Conservation (phyloP, 1,140 invertebrate genomes). For the Aphaenogaster rudis region DNA sequence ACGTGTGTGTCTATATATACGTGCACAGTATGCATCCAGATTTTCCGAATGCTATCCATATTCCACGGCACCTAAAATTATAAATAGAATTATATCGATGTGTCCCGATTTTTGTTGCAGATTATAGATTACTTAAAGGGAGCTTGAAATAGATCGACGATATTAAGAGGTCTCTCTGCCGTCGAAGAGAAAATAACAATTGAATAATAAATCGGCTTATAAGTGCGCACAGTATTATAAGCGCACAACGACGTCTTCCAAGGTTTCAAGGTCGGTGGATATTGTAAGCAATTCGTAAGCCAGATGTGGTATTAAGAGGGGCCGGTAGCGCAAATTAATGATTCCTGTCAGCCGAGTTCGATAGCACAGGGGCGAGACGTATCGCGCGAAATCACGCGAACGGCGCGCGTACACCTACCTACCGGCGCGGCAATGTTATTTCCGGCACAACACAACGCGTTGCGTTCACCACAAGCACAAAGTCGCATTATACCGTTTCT, state of each 20-base stretch:
- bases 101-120: not conserved
- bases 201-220: not conserved
- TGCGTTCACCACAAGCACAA: constrained; percentile 31
- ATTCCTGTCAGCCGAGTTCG: constrained; percentile 44
- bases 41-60: not conserved
- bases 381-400: constrained; percentile 55
- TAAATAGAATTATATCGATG: not conserved
- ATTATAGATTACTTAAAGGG: not conserved
- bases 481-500: constrained; percentile 29
- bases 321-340: constrained; percentile 46
- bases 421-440: constrained; percentile 30
- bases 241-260: too few relatives aligned
- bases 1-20: too few relatives aligned
- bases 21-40: not conserved
- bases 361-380: constrained; percentile 35
- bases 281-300: constrained; percentile 36
- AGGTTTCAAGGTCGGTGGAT: constrained; percentile 44
- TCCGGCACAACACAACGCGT: constrained; percentile 44
- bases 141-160: not conserved
- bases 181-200: not conserved
- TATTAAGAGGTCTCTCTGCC: not conserved
- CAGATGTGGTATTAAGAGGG: constrained; percentile 41
- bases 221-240: not conserved
- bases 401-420: constrained; percentile 12
- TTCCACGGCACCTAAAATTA: not conserved